These are phyloP conservation scores for Ranitomeya variabilis DNA, from an alignment of 2,113 vertebrate genomes.

Conservation along the genomic window DNA sequence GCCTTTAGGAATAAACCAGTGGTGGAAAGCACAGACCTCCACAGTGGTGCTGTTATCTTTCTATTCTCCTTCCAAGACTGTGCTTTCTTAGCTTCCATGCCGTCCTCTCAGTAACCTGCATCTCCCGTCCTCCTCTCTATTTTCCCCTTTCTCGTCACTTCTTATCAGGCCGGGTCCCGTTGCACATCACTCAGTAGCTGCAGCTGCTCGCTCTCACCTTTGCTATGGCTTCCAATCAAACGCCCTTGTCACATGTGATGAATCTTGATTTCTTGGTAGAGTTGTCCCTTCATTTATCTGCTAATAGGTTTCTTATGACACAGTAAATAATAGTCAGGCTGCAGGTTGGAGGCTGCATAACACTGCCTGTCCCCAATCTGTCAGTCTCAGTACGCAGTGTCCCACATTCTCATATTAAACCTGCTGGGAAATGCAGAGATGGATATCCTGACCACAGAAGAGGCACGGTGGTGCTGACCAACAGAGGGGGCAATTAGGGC, in stretches of 20 bases:
- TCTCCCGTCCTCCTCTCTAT: conserved; percentile 40
- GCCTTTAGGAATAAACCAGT: background rate
- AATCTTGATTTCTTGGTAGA: conserved; percentile 71
- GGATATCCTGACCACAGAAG: background rate
- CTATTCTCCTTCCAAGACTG: background rate
- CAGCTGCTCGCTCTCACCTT: conserved; percentile 64
- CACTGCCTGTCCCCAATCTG: conserved; percentile 65
- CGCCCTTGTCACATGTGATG: conserved; percentile 70
- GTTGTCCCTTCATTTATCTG: conserved; percentile 66
- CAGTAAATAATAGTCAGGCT: conserved; percentile 65
- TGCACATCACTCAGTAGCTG: conserved; percentile 50
- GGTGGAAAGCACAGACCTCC: background rate
- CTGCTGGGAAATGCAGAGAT: conserved; percentile 39
- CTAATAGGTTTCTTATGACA: conserved; percentile 70
- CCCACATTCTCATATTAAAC: conserved; percentile 62
- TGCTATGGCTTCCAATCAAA: conserved; percentile 61
- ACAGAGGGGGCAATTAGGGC: background rate
- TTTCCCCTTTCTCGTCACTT: conserved; percentile 55
- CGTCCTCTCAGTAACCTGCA: background rate
- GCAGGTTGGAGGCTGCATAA: conserved; percentile 61
- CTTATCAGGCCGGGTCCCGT: conserved; percentile 46
- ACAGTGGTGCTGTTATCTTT: background rate
- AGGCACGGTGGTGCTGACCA: background rate
- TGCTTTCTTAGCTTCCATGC: background rate
- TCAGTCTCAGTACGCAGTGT: conserved; percentile 66